Evolutionary conservation across 1,140 invertebrate genomes (phyloP), one percentile per base, ranked within the genome.

Genomic region (Cotesia glomerata): DNA sequence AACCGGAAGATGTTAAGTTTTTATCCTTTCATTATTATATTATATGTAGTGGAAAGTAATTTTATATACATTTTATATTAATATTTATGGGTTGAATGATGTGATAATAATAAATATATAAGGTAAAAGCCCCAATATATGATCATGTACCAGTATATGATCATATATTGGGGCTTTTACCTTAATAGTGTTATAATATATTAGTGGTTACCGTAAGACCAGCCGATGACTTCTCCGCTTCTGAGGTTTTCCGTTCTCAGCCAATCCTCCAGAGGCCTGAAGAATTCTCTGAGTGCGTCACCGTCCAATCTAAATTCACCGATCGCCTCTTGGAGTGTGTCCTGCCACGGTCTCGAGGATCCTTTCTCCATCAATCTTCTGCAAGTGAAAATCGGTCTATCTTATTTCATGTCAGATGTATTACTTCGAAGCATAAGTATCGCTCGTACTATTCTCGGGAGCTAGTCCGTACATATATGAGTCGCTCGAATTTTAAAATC

Each of bases 211-310:
- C 89, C 94, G 79, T 95, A 95, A 72, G 92, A 91, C 94, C 94
- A 96, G 18, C 94, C 94, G 5, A 94, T 88, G 73, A 91, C 91
- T 80, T 95, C 93, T 18, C 92, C 91, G 9, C 92, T 95, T 65
- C 93, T 87, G 0, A 94, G 84, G 81, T 95, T 95, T 80, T 97
- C 94, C 75, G 91, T 91, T 51, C 92, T 89, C 63, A 98, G 88
- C 95, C 95, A 98, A 26, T 96, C 92, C 78, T 95, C 92, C 4
- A 99, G 88, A 0, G 97, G 97, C 14, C 91, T 88, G 89, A 98
- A 99, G 85, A 97, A 99, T 79, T 98, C 94, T 58, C 95, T 85
- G n/a, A 99, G 83, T 0, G 97, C 95, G 39, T 89, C 89, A 13
- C 95, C 94, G 80, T 94, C 93, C 59, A 98, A 87, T 59, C 92